These are phyloP conservation scores for Cistogaster globosa DNA, from an alignment of 2,888 invertebrate genomes.

Conservation along the genomic window DNA sequence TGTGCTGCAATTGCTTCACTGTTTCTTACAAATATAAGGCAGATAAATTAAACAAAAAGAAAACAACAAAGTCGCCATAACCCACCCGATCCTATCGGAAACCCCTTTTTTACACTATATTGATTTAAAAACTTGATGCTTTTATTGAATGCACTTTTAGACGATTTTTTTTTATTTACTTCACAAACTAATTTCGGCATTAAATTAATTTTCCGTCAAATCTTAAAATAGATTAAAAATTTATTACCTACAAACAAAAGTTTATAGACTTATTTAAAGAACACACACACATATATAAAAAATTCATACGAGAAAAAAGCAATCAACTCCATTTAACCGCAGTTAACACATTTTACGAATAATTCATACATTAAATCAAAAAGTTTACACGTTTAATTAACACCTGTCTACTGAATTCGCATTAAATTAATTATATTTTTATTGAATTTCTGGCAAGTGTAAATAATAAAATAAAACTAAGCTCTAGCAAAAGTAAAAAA, in stretches of 20 bases:
- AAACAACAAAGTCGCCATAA: no score
- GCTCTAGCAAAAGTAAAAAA: neutral
- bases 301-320: constrained; percentile 12
- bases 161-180: neutral
- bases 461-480: neutral
- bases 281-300: neutral
- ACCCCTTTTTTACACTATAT: no score
- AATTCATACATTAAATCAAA: constrained; percentile 57
- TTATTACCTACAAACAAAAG: constrained; percentile 5
- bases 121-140: no score
- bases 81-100: no score
- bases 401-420: constrained; percentile 58
- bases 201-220: neutral
- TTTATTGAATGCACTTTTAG: no score
- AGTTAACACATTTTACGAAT: constrained; percentile 60
- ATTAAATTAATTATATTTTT: constrained; percentile 27
- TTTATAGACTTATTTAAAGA: neutral
- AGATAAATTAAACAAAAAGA: no score
- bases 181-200: neutral
- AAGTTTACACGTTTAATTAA: constrained; percentile 57
- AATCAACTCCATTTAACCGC: constrained; percentile 47
- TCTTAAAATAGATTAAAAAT: constrained; percentile 8
- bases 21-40: no score
- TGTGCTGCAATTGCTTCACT: no score
- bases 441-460: neutral